Conservation (phyloP, 2,113 vertebrate genomes). For the Rhea pennata region DNA sequence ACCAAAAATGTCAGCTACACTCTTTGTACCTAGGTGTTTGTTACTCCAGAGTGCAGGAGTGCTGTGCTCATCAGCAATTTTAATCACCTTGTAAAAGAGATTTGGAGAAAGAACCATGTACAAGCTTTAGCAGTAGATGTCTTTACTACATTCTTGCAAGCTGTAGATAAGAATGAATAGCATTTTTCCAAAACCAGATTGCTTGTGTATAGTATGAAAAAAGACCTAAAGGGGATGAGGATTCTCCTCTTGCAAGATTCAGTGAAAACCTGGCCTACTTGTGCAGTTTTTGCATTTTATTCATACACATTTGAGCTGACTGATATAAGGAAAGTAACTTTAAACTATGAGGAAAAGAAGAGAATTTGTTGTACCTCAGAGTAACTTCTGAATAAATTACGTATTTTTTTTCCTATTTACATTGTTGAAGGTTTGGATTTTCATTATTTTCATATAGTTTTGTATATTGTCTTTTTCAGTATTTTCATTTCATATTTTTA, state of each 20-base stretch:
- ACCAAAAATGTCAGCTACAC: not conserved
- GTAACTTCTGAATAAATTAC: not conserved
- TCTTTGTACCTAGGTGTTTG: not conserved
- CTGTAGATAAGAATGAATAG: not conserved
- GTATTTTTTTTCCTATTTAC: not conserved
- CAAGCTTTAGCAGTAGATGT: not conserved
- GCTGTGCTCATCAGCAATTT: not conserved
- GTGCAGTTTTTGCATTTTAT: not conserved
- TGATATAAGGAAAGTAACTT: not conserved
- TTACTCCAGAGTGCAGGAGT: not conserved
- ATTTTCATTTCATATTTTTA: not conserved
- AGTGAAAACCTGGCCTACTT: not conserved
- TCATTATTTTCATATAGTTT: no score
- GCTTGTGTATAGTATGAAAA: not conserved
- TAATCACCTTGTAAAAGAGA: not conserved
- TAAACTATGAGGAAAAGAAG: not conserved
- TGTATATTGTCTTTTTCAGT: no score
- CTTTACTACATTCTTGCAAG: not conserved
- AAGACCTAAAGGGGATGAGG: not conserved
- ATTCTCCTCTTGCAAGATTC: not conserved
- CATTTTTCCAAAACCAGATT: not conserved
- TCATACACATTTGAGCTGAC: fast-evolving
- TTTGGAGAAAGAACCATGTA: not conserved
- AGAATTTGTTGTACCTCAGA: not conserved
- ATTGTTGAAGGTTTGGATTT: no score